These are phyloP conservation scores for Rhizoglyphus robini DNA, from an alignment of 1,140 invertebrate genomes.

Conservation along the genomic window DNA sequence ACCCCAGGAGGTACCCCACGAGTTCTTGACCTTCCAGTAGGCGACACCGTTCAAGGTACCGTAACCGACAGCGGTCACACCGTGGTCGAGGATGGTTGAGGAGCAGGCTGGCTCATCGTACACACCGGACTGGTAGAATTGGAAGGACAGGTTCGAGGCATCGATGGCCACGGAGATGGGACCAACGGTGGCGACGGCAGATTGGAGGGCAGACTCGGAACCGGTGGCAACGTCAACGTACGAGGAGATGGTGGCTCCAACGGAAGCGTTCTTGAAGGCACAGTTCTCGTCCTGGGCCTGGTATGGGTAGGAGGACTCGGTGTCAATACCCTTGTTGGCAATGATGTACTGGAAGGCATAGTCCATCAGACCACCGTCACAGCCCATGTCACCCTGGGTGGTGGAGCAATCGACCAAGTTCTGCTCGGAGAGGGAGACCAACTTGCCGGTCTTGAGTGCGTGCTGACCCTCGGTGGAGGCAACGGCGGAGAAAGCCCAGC, in stretches of 20 bases:
- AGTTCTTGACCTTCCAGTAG: conserved; percentile 38
- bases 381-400: conserved; percentile 85
- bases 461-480: no score
- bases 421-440: no score
- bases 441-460: no score
- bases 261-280: conserved; percentile 48
- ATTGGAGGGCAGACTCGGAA: conserved; percentile 34
- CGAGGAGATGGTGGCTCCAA: conserved; percentile 26
- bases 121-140: conserved; percentile 52
- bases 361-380: conserved; percentile 87
- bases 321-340: conserved; percentile 39
- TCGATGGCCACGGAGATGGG: conserved; percentile 45
- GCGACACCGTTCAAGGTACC: conserved; percentile 32
- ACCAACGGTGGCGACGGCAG: conserved; percentile 42
- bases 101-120: conserved; percentile 53
- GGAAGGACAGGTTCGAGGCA: conserved; percentile 41
- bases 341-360: conserved; percentile 51
- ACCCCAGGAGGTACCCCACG: conserved; percentile 37
- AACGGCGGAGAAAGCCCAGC: conserved; percentile 34
- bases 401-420: no score
- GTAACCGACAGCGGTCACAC: conserved; percentile 33
- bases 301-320: conserved; percentile 37
- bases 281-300: conserved; percentile 41
- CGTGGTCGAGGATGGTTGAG: conserved; percentile 40
- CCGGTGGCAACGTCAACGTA: conserved; percentile 21